A percentile compares a stretch with the other conserved stretches of the same genome.
phyloP scores from a whole-genome alignment of 2,113 vertebrate genomes.

The Gymnocephalus cernua region DNA sequence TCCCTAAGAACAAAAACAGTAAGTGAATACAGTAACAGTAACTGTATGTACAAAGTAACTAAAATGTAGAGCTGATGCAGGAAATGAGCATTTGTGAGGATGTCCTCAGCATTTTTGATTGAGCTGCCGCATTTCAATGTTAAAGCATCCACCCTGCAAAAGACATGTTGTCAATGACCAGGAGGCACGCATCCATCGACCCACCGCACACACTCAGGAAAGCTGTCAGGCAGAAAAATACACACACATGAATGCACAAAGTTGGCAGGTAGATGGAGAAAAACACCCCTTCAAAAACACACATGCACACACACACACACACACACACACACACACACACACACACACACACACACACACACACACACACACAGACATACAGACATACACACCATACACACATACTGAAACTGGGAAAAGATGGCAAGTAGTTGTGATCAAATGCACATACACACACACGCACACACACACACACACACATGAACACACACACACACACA shows the following conservation, averaged over 20 bases:
- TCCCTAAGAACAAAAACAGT: too few species aligned
- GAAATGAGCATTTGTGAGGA: background rate
- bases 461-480: background rate
- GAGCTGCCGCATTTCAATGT: background rate
- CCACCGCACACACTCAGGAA: constrained; percentile 14
- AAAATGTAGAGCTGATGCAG: background rate
- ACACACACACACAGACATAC: background rate
- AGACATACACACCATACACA: too few species aligned
- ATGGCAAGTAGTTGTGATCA: constrained; percentile 38
- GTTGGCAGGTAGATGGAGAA: constrained; percentile 37
- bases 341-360: background rate
- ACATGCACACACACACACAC: background rate
- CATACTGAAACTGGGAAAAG: constrained; percentile 11
- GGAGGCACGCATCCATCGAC: constrained; percentile 40
- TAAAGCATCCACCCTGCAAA: constrained; percentile 33
- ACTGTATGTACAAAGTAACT: background rate
- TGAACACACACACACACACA: background rate
- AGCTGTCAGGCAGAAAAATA: constrained; percentile 39
- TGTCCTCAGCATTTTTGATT: constrained; percentile 10
- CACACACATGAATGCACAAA: constrained; percentile 26
- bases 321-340: constrained; percentile 7
- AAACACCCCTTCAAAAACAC: background rate
- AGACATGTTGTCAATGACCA: constrained; percentile 45
- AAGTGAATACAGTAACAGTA: background rate
- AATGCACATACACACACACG: background rate